Percentiles rank a stretch among this genome's conserved stretches.
Evolutionary conservation across 2,113 vertebrate species (phyloP).

Genomic region (Aldabrachelys gigantea): DNA sequence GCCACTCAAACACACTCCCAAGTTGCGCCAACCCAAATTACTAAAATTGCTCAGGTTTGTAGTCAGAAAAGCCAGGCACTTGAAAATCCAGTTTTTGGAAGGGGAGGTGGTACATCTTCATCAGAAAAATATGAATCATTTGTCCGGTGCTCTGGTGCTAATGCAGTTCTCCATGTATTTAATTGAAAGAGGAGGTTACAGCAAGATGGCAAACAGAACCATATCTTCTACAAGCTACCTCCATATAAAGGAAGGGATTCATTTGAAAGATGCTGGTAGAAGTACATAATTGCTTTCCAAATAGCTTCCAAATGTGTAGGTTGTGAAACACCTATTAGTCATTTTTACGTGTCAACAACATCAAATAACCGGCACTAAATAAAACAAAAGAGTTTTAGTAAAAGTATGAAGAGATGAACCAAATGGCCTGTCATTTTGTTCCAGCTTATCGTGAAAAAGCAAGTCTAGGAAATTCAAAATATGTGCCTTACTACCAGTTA

Average conservation of each 20-base stretch:
- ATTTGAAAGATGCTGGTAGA: neutral
- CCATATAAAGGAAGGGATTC: neutral
- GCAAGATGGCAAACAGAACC: neutral
- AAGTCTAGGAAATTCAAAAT: accelerated
- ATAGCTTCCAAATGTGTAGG: neutral
- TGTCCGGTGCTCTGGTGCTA: slow-evolving; percentile 16
- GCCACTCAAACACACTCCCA: neutral
- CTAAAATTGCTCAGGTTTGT: slow-evolving; percentile 6
- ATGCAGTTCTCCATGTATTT: neutral
- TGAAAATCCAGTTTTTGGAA: neutral
- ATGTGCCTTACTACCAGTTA: neutral
- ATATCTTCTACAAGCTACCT: neutral
- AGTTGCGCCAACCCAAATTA: neutral
- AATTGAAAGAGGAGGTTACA: neutral
- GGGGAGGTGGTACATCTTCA: neutral
- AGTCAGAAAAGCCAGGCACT: slow-evolving; percentile 11
- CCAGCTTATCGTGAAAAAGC: accelerated
- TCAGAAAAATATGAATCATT: neutral
- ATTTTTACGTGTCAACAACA: neutral
- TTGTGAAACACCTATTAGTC: neutral
- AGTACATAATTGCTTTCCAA: neutral
- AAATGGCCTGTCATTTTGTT: neutral
- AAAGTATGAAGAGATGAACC: neutral
- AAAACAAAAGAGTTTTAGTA: neutral
- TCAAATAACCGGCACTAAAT: neutral